Evolutionary conservation across 2,888 invertebrate genomes (phyloP).

Genomic region (Aporophyla lueneburgensis): DNA sequence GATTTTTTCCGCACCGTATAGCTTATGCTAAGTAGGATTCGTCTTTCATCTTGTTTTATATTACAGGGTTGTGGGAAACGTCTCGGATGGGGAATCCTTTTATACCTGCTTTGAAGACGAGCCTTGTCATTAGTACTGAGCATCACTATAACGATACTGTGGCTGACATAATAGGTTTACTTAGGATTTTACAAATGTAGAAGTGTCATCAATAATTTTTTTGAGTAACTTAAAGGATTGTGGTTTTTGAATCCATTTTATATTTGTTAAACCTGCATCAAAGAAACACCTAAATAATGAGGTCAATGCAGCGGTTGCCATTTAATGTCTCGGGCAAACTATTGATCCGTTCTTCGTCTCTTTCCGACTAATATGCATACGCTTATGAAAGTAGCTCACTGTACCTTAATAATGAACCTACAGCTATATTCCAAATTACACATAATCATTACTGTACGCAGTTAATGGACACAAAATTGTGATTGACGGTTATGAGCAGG

Average conservation of each 20-base stretch:
- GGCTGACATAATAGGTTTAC: constrained; percentile 16
- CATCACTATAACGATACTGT: constrained; percentile 33
- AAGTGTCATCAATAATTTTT: not conserved
- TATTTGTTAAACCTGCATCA: constrained; percentile 71
- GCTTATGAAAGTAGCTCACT: constrained; percentile 67
- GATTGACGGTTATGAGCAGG: constrained; percentile 37
- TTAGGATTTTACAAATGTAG: not conserved
- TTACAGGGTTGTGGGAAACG: constrained; percentile 75
- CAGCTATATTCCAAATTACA: constrained; percentile 45
- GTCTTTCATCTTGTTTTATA: constrained; percentile 81
- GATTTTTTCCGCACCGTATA: constrained; percentile 72
- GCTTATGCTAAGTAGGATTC: constrained; percentile 83
- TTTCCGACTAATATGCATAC: constrained; percentile 85
- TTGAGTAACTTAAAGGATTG: not conserved
- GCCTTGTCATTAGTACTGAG: constrained; percentile 52
- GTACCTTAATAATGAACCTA: constrained; percentile 43
- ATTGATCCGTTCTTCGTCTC: constrained; percentile 89
- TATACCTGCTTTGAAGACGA: constrained; percentile 63
- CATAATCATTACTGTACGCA: constrained; percentile 31
- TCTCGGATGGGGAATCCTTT: constrained; percentile 67
- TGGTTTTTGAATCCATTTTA: constrained; percentile 54
- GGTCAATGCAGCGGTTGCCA: constrained; percentile 89
- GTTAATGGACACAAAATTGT: constrained; percentile 13
- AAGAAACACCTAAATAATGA: constrained; percentile 87
- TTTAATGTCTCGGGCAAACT: constrained; percentile 88